Percentiles rank a stretch among this genome's conserved stretches.
phyloP scores from a whole-genome alignment of 2,888 invertebrate species.

The Xestia ashworthii region DNA sequence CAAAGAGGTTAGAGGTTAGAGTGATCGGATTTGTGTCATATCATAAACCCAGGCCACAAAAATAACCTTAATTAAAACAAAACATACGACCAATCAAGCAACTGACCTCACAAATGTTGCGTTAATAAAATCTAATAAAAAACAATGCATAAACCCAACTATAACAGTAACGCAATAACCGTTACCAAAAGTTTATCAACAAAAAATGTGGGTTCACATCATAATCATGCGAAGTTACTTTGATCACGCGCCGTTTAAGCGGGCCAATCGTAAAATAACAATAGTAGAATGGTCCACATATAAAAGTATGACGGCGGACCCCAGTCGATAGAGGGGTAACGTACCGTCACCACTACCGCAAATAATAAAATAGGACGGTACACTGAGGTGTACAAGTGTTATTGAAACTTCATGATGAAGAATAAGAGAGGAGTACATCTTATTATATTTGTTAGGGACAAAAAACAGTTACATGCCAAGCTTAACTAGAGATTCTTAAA shows the following conservation, averaged over 20 bases:
- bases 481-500: no score
- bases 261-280: conserved; percentile 63
- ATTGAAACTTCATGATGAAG: background rate
- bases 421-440: background rate
- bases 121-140: conserved; percentile 4
- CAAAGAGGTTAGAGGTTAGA: background rate
- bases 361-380: conserved; percentile 67
- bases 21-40: background rate
- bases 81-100: background rate
- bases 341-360: conserved; percentile 67
- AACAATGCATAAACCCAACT: background rate
- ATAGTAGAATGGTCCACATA: conserved; percentile 66
- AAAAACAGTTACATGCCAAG: no score
- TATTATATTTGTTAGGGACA: no score
- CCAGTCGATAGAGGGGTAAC: conserved; percentile 69
- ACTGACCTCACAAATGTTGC: background rate
- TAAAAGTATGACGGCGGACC: conserved; percentile 70
- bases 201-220: conserved; percentile 30
- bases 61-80: background rate
- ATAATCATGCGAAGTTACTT: conserved; percentile 47
- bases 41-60: background rate
- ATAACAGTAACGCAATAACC: background rate
- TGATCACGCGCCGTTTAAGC: conserved; percentile 49
- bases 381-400: conserved; percentile 41
- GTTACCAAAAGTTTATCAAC: conserved; percentile 46